Base-by-base conservation (phyloP, 2,797 vertebrate species). In the Pangasius djambal region DNA sequence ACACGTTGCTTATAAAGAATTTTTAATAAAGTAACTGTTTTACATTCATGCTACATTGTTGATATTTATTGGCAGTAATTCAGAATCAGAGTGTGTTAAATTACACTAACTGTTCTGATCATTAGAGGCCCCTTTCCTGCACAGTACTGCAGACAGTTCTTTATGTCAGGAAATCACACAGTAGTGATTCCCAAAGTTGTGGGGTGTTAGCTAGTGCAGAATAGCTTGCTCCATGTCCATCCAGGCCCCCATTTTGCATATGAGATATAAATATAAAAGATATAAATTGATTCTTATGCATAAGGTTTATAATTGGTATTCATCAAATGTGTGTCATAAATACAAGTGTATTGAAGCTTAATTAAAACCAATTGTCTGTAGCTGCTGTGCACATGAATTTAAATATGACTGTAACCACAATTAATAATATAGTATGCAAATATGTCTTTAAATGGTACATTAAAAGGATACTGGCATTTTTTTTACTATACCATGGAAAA, bases 11-110 rank as follows among this genome's bases (percentile, higher is more conserved):
- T 87, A 90, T 88, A 89, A 83, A 63, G 90, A 94, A 94, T 93
- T 91, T 92, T 93, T 94, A 96, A 96, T 94, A 94, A 96, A 96
- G 69, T 92, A 92, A 91, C 88, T 89, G 67, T 91, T 92, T 91
- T 91, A 89, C 89, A 90, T 31, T 55, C n/a, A 87, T n/a, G 40
- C 20, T 8, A 22, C 8, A 10, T 18, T 40, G 52, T 61, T 86
- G 40, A 22, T 50, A 5, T 86, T 50, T 77, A 44, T 8, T 18
- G 10, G 0, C 9, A 28, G 18, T 34, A 72, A 25, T 40, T 69
- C 15, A 37, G 50, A 37, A 72, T 78, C 50, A 9, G 28, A 25
- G 16, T 37, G 9, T 40, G 63, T 65, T 63, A 48, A 83, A n/a
- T 48, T 1, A 63, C 12, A 81, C n/a, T 59, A 22, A n/a, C 2